A percentile compares a stretch with the other conserved stretches of the same genome.
Conservation (phyloP, 2,113 vertebrate species). For the Oncorhynchus tshawytscha region DNA sequence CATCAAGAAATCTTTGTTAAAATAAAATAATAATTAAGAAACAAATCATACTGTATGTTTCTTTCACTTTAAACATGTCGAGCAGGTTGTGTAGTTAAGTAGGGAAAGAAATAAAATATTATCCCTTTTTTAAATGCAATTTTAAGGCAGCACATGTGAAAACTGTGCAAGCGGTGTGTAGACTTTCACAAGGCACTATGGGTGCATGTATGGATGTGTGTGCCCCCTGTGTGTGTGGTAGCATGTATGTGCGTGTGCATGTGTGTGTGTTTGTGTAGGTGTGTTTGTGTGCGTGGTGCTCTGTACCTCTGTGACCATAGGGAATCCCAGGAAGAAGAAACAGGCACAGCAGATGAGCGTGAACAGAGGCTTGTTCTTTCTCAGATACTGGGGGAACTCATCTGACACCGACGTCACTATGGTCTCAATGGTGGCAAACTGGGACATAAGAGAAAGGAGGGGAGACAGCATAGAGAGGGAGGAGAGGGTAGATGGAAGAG, state of each 20-base stretch:
- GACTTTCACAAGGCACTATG: neutral
- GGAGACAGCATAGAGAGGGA: too few relatives aligned
- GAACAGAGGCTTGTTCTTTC: slow-evolving; percentile 91
- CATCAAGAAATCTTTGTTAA: too few relatives aligned
- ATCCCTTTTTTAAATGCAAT: too few relatives aligned
- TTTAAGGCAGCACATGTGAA: neutral
- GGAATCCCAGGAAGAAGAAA: slow-evolving; percentile 97
- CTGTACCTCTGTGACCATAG: slow-evolving; percentile 96
- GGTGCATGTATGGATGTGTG: neutral
- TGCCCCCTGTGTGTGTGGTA: neutral
- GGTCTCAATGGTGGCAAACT: slow-evolving; percentile 99
- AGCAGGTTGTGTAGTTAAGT: too few relatives aligned
- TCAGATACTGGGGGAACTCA: slow-evolving; percentile 93
- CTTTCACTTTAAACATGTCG: too few relatives aligned
- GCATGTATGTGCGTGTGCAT: neutral
- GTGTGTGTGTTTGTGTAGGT: neutral
- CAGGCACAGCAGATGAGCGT: slow-evolving; percentile 85
- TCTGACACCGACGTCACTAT: slow-evolving; percentile 96
- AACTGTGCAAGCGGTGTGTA: neutral
- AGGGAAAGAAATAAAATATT: too few relatives aligned
- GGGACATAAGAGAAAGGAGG: slow-evolving; percentile 2
- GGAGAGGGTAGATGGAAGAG: neutral
- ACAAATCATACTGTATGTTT: too few relatives aligned
- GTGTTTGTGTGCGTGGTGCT: neutral
- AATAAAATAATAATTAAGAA: too few relatives aligned